phyloP scores from a whole-genome alignment of 1,140 invertebrate genomes.

The Nasonia longicornis region DNA sequence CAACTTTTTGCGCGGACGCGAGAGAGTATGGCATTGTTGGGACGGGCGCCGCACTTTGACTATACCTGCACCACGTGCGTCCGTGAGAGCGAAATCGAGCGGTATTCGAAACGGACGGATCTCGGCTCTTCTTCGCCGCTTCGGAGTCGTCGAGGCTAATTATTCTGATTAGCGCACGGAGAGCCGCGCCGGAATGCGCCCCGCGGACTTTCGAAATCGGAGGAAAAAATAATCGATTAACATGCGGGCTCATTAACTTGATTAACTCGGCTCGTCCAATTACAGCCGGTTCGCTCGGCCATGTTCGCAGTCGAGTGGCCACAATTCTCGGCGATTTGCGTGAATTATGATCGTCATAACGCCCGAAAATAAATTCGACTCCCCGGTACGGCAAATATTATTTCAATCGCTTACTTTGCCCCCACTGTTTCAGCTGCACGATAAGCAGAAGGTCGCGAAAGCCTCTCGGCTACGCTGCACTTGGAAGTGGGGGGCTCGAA shows the following conservation, averaged over 20 bases:
- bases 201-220: background rate
- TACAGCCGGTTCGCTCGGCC: background rate
- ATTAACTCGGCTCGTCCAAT: slow-evolving; percentile 3
- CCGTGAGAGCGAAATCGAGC: slow-evolving; percentile 19
- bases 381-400: no score
- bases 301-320: background rate
- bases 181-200: background rate
- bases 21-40: slow-evolving; percentile 32
- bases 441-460: no score
- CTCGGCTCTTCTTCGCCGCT: background rate
- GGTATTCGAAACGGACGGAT: slow-evolving; percentile 42
- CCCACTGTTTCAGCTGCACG: no score
- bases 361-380: background rate
- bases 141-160: slow-evolving; percentile 9
- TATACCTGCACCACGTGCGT: background rate
- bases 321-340: slow-evolving; percentile 5
- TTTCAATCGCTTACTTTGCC: no score
- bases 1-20: slow-evolving; percentile 29
- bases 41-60: slow-evolving; percentile 33
- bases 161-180: background rate
- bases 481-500: background rate
- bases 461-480: no score
- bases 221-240: slow-evolving; percentile 23
- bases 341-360: slow-evolving; percentile 25
- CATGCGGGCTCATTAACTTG: slow-evolving; percentile 6